These are phyloP conservation scores for Sesia apiformis DNA, from an alignment of 2,888 invertebrate genomes.

Conservation along the genomic window DNA sequence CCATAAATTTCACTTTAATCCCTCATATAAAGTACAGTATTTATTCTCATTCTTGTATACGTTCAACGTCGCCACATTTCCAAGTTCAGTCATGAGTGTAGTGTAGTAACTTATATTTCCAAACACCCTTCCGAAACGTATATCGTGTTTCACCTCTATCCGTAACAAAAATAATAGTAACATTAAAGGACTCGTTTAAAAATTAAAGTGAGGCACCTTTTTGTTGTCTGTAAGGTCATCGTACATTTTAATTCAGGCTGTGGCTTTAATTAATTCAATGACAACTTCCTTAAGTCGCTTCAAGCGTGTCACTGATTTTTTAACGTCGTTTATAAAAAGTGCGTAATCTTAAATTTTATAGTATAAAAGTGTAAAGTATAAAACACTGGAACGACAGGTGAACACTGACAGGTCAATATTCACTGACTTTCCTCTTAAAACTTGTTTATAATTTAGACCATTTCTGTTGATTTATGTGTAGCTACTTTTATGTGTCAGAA, in stretches of 20 bases:
- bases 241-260: slow-evolving; percentile 19
- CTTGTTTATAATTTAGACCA: no score
- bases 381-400: no score
- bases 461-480: no score
- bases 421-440: no score
- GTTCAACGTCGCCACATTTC: no score
- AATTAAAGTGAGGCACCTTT: background rate
- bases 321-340: background rate
- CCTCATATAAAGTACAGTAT: no score
- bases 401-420: no score
- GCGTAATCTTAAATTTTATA: no score
- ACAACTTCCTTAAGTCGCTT: slow-evolving; percentile 32
- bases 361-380: no score
- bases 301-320: background rate
- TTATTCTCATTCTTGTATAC: background rate
- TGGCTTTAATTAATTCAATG: slow-evolving; percentile 33
- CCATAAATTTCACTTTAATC: background rate
- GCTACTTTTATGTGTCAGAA: no score
- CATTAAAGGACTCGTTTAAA: background rate
- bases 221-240: slow-evolving; percentile 12
- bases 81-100: background rate
- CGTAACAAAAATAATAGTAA: background rate
- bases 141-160: background rate
- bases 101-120: background rate
- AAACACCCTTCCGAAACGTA: background rate